These are phyloP conservation scores for Lampris megalopsis DNA, from an alignment of 2,113 vertebrate species.

Conservation along the genomic window DNA sequence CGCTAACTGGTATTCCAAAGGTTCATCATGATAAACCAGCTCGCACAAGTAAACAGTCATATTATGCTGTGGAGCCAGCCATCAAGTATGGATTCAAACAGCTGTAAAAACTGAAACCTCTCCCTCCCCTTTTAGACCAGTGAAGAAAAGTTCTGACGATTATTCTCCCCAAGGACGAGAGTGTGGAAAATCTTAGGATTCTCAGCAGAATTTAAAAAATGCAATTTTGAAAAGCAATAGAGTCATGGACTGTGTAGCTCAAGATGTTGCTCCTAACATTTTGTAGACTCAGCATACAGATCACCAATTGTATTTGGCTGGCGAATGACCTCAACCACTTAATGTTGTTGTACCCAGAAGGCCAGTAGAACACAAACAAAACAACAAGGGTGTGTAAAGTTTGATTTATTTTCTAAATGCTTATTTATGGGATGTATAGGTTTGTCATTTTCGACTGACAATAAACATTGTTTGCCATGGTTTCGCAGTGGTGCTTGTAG, in stretches of 20 bases:
- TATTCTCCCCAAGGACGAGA: no score
- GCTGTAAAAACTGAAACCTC: no score
- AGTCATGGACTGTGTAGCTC: neutral
- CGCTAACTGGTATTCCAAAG: no score
- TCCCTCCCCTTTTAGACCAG: no score
- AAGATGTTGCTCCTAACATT: neutral
- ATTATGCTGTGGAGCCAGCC: no score
- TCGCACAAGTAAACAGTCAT: no score
- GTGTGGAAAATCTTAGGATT: no score
- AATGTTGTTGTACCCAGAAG: neutral
- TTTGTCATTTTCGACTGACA: slow-evolving; percentile 54
- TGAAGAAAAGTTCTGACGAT: no score
- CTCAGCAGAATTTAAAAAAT: no score
- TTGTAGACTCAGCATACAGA: slow-evolving; percentile 11
- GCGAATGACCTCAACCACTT: slow-evolving; percentile 1
- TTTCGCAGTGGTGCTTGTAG: no score
- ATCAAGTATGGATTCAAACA: no score
- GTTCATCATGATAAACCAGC: no score
- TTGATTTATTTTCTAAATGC: slow-evolving; percentile 69
- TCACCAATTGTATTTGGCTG: neutral
- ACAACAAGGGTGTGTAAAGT: slow-evolving; percentile 57
- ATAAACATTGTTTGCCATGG: slow-evolving; percentile 70
- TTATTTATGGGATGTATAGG: slow-evolving; percentile 73
- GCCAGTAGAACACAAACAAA: slow-evolving; percentile 26
- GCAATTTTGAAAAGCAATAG: neutral